These are phyloP conservation scores for Phrixothrix hirtus DNA, from an alignment of 2,888 invertebrate genomes.

Conservation along the genomic window DNA sequence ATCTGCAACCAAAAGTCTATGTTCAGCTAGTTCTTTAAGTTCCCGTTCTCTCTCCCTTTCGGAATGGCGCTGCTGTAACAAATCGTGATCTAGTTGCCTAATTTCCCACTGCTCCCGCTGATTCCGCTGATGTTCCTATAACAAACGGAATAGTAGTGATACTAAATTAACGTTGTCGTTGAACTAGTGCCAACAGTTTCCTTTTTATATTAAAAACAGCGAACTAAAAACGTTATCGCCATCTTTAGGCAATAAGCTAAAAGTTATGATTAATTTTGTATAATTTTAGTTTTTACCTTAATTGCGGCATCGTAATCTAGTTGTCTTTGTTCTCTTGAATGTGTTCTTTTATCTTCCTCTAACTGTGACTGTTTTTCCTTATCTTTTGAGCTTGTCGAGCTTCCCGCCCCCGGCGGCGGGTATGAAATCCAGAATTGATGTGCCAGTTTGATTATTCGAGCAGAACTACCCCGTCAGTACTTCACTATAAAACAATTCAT, in stretches of 20 bases:
- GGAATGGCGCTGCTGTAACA: constrained; percentile 65
- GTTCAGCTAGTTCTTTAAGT: constrained; percentile 60
- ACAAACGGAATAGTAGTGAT: constrained; percentile 18
- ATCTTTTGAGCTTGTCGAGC: constrained; percentile 64
- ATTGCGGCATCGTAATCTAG: constrained; percentile 66
- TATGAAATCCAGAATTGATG: constrained; percentile 86
- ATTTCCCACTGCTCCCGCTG: constrained; percentile 65
- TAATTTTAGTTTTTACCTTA: constrained; percentile 52
- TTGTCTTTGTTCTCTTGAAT: constrained; percentile 63
- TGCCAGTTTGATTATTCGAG: constrained; percentile 68
- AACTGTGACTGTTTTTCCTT: constrained; percentile 63
- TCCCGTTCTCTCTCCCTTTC: constrained; percentile 63
- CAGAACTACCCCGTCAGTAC: constrained; percentile 37
- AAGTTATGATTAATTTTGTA: too few species aligned
- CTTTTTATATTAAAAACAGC: neutral
- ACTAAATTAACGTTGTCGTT: too few species aligned
- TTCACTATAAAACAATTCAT: constrained; percentile 25
- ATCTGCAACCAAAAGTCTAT: constrained; percentile 45
- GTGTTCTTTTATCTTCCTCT: constrained; percentile 60
- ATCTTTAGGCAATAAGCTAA: too few species aligned
- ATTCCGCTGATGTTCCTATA: constrained; percentile 60
- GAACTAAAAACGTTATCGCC: neutral
- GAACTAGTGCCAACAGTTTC: neutral
- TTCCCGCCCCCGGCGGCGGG: constrained; percentile 76
- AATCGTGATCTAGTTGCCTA: constrained; percentile 62